Evolutionary conservation across 2,797 vertebrate genomes (phyloP).

Genomic region (Stomatorhinus walkeri): DNA sequence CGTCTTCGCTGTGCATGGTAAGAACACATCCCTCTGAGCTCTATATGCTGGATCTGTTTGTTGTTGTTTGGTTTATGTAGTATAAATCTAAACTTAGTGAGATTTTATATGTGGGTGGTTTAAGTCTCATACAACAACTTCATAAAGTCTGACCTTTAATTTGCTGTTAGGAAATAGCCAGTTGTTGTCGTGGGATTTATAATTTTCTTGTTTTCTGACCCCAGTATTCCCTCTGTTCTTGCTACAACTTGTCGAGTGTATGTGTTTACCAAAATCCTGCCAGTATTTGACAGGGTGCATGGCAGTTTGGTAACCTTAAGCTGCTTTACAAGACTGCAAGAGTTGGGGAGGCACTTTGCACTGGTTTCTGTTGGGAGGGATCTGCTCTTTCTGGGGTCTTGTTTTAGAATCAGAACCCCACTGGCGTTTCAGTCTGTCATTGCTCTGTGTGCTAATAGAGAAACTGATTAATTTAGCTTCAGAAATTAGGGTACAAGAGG

Average conservation of each 20-base stretch:
- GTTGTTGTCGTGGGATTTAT: not conserved
- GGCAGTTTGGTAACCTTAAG: not conserved
- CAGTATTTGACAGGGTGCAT: not conserved
- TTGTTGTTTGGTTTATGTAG: not conserved
- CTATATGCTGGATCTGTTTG: not conserved
- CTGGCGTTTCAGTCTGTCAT: not conserved
- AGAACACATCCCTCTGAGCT: slow-evolving; percentile 42
- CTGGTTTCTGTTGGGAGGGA: not conserved
- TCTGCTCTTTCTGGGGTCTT: not conserved
- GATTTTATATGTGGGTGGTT: not conserved
- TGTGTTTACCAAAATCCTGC: not conserved
- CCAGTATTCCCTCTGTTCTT: not conserved
- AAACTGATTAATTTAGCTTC: not conserved
- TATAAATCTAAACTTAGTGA: not conserved
- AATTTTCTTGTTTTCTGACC: not conserved
- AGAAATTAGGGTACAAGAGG: not conserved
- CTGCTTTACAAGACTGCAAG: not conserved
- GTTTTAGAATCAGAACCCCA: not conserved
- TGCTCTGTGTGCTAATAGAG: not conserved
- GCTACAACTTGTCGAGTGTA: not conserved
- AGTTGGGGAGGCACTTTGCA: not conserved
- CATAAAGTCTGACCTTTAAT: not conserved
- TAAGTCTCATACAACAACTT: not conserved
- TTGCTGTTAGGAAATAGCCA: not conserved
- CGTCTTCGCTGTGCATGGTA: slow-evolving; percentile 91